Percentiles rank a stretch among this genome's conserved stretches.
Conservation (phyloP, 2,888 invertebrate genomes). For the Sarcophaga caerulescens region DNA sequence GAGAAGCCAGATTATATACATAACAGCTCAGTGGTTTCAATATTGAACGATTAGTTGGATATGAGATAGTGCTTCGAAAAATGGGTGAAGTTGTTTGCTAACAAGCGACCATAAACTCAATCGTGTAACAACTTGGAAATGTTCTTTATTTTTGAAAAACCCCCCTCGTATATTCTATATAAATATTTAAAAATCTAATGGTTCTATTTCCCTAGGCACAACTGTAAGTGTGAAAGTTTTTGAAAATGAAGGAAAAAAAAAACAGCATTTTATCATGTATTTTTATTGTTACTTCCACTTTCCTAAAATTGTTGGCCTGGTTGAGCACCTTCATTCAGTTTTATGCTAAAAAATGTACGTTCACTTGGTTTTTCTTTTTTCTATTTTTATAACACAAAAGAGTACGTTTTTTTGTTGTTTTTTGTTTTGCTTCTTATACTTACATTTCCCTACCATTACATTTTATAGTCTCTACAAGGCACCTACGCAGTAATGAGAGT, state of each 20-base stretch:
- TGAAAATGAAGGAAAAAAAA: neutral
- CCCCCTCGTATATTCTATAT: no score
- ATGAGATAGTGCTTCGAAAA: no score
- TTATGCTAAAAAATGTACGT: constrained; percentile 33
- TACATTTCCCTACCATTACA: neutral
- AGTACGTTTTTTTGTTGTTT: neutral
- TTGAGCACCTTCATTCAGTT: neutral
- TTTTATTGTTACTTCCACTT: constrained; percentile 10
- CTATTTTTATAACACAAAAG: neutral
- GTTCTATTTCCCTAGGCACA: no score
- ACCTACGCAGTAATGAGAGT: neutral
- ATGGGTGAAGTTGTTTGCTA: no score
- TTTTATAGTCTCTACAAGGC: neutral
- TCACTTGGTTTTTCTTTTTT: neutral
- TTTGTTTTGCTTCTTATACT: neutral
- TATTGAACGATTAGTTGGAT: no score
- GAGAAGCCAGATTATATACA: no score
- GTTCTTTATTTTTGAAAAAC: no score
- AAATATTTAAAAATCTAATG: no score
- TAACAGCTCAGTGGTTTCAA: no score
- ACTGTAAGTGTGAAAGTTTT: constrained; percentile 27
- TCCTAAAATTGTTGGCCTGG: neutral
- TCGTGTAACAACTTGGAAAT: no score
- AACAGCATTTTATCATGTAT: constrained; percentile 46
- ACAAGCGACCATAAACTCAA: no score